These are phyloP conservation scores for Zaprionus vittiger DNA, from an alignment of 1,140 invertebrate species.

Conservation along the genomic window DNA sequence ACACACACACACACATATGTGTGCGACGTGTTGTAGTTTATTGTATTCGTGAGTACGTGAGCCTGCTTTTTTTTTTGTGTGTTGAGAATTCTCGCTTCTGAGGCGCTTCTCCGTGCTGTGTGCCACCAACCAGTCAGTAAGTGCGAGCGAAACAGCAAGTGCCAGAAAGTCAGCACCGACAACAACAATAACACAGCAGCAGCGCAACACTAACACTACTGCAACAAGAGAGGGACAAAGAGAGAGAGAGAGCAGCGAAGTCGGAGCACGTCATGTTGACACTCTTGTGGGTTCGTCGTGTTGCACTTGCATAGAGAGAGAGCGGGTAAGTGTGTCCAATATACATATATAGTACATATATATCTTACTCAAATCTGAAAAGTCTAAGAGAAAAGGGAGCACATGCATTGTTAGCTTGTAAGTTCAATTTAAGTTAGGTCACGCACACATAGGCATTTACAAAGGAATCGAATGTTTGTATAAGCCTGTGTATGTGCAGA, in stretches of 20 bases:
- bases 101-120: slow-evolving; percentile 21
- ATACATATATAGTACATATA: slow-evolving; percentile 6
- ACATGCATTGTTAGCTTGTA: slow-evolving; percentile 11
- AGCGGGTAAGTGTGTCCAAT: slow-evolving; percentile 50
- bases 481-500: slow-evolving; percentile 1
- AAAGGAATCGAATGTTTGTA: slow-evolving; percentile 27
- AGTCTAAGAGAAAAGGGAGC: neutral
- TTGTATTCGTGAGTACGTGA: slow-evolving; percentile 45
- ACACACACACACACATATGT: slow-evolving; percentile 25
- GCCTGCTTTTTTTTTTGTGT: slow-evolving; percentile 46
- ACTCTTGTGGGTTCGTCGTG: slow-evolving; percentile 31
- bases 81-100: slow-evolving; percentile 48
- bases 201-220: slow-evolving; percentile 17
- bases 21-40: slow-evolving; percentile 49
- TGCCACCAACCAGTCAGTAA: neutral
- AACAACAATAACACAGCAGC: slow-evolving; percentile 32
- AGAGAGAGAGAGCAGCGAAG: neutral
- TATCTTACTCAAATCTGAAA: neutral
- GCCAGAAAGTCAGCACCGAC: slow-evolving; percentile 22
- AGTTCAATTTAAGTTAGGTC: slow-evolving; percentile 37
- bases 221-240: slow-evolving; percentile 14
- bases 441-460: slow-evolving; percentile 25
- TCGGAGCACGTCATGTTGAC: slow-evolving; percentile 43
- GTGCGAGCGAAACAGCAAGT: no score
- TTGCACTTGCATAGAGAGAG: slow-evolving; percentile 59